Evolutionary conservation across 1,140 invertebrate species (phyloP).

Genomic region (Drosophila paulistorum): DNA sequence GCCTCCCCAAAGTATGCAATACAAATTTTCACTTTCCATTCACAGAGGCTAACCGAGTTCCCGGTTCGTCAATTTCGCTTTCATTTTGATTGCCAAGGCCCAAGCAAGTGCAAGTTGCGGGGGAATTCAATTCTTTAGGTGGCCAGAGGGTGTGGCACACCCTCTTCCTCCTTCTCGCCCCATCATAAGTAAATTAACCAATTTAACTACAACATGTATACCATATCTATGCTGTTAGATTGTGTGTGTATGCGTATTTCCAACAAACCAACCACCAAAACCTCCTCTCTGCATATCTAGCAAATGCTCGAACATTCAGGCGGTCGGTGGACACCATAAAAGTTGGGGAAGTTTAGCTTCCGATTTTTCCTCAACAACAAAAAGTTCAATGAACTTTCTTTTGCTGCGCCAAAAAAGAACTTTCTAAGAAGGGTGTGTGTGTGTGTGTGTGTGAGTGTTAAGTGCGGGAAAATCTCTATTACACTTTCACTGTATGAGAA

Average conservation of each 20-base stretch:
- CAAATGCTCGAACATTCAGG: not conserved
- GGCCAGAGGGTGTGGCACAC: constrained; percentile 17
- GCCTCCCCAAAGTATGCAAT: not conserved
- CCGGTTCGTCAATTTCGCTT: not conserved
- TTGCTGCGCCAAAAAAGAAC: constrained; percentile 47
- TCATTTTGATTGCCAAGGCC: not conserved
- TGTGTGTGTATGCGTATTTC: constrained; percentile 23
- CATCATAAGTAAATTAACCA: constrained; percentile 53
- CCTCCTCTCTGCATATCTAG: constrained; percentile 17
- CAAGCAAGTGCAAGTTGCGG: constrained; percentile 12
- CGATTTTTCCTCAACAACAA: constrained; percentile 37
- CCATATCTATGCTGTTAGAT: constrained; percentile 1
- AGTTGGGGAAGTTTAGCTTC: constrained; percentile 40
- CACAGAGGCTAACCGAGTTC: constrained; percentile 10
- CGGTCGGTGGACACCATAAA: constrained; percentile 17
- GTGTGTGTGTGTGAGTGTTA: constrained; percentile 48
- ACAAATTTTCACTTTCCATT: constrained; percentile 3
- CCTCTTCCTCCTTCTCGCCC: not conserved
- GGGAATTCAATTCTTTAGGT: not conserved
- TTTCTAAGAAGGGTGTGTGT: constrained; percentile 22
- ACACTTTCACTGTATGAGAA: constrained; percentile 1
- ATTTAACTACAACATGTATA: constrained; percentile 33
- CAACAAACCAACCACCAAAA: constrained; percentile 30
- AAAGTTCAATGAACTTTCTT: constrained; percentile 64
- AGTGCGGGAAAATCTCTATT: constrained; percentile 46